Evolutionary conservation across 2,888 invertebrate species (phyloP), one percentile per base, ranked within the genome.

Genomic region (Hemithea aestivaria): DNA sequence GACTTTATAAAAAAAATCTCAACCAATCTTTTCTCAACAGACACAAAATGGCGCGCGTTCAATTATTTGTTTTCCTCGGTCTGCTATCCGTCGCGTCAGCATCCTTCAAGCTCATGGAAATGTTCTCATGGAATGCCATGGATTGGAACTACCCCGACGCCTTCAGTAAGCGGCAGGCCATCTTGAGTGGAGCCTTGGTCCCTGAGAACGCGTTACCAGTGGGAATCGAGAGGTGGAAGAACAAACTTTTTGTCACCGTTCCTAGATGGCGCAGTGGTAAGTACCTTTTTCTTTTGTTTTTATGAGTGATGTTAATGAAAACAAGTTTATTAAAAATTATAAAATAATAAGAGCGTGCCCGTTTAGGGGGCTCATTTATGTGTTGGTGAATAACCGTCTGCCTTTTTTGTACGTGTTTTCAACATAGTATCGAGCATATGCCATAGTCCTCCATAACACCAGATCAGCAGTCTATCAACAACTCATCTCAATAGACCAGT

Each of bases 131-230:
- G 95, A 91, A 90, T 32, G 84, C 88, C 22, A 56, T 96, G 63
- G 95, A 96, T 72, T 96, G 91, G 77, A 91, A 90, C 23, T 95
- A 91, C 70, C 93, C 93, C 1, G 90, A 89, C 48, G 80, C 89
- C 10, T 76, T 81, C 31, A 78, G 89, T 6, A 90, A 91, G 58
- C 88, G 90, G 49, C 87, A 90, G 45, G 94, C 93, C 0, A 73
- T 94, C 6, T 68, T 87, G 23, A 89, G 88, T 0, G 92, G 92
- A 3, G 90, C 90, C 28, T 91, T 91, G 51, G 89, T 93, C 6
- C 94, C 93, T 0, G 92, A 93, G 63, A 95, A 95, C 65, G 93
- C 91, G 33, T 79, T 95, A 1, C 95, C 95, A 0, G 94, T 95
- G 1, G 96, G 95, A 10, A 90, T 96, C 16, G 95, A 96, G 70